phyloP scores from a whole-genome alignment of 1,140 invertebrate genomes.

The Rhynchophorus ferrugineus region DNA sequence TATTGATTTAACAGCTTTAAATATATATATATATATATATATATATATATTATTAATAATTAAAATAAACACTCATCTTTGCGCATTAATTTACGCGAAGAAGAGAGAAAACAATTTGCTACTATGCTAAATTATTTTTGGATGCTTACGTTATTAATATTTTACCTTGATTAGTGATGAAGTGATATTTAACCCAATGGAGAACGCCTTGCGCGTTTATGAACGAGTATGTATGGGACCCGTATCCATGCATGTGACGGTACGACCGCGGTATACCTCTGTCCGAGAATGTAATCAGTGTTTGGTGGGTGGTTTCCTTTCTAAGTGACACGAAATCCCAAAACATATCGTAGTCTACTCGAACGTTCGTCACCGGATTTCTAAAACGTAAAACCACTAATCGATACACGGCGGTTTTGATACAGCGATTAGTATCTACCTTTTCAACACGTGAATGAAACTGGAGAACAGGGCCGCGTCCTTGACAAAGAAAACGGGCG shows the following conservation, averaged over 20 bases:
- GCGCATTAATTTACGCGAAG: too few species aligned
- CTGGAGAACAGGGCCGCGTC: conserved; percentile 61
- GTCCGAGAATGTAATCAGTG: conserved; percentile 77
- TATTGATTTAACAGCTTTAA: too few species aligned
- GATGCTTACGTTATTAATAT: too few species aligned
- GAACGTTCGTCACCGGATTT: conserved; percentile 62
- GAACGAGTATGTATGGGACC: conserved; percentile 65
- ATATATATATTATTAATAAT: too few species aligned
- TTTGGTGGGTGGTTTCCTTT: conserved; percentile 75
- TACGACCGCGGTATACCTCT: conserved; percentile 83
- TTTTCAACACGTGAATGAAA: conserved; percentile 58
- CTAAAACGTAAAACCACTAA: conserved; percentile 14
- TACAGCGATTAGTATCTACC: too few species aligned
- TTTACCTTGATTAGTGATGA: conserved; percentile 59
- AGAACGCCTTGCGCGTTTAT: conserved; percentile 53
- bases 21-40: too few species aligned
- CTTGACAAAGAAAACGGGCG: conserved; percentile 66
- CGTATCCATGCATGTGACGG: conserved; percentile 64
- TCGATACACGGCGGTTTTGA: too few species aligned
- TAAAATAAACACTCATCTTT: too few species aligned
- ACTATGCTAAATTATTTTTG: too few species aligned
- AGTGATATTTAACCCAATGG: conserved; percentile 69
- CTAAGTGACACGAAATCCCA: conserved; percentile 86
- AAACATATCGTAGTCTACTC: conserved; percentile 70
- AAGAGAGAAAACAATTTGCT: too few species aligned